Conservation (phyloP, 2,888 invertebrate species). For the Napeogenes sylphis region DNA sequence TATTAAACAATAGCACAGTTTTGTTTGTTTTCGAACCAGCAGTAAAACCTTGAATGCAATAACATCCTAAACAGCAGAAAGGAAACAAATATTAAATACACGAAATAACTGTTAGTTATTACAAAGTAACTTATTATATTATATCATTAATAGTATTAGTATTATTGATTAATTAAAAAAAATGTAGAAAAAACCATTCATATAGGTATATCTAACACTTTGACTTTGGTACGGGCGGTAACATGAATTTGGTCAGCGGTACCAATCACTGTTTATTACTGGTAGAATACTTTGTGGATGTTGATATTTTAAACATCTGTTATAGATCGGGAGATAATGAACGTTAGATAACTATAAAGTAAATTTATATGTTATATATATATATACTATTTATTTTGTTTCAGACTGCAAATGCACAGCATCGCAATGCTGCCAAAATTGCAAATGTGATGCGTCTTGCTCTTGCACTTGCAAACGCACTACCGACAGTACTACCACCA, state of each 20-base stretch:
- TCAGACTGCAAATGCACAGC: conserved; percentile 68
- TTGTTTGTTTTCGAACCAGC: not conserved
- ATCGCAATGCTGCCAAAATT: conserved; percentile 59
- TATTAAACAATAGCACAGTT: not conserved
- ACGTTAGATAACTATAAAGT: not conserved
- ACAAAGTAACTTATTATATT: not conserved
- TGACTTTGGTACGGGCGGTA: too few species aligned
- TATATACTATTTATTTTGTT: conserved; percentile 25
- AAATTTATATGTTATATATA: not conserved
- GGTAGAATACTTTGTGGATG: too few species aligned
- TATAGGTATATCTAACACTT: too few species aligned
- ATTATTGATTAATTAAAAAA: not conserved
- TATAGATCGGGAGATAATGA: too few species aligned
- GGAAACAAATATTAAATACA: not conserved
- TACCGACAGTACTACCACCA: conserved; percentile 37
- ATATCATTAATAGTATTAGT: not conserved
- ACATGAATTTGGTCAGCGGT: too few species aligned
- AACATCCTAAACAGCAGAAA: not conserved
- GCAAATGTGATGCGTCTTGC: conserved; percentile 68
- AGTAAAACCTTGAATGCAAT: not conserved
- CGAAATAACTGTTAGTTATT: not conserved
- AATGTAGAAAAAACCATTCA: too few species aligned
- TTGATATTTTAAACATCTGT: too few species aligned
- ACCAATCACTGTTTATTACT: too few species aligned
- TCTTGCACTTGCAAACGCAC: conserved; percentile 59